Percentiles rank a stretch among this genome's conserved stretches.
phyloP scores from a whole-genome alignment of 2,113 vertebrate species.

The Pitta sordida region DNA sequence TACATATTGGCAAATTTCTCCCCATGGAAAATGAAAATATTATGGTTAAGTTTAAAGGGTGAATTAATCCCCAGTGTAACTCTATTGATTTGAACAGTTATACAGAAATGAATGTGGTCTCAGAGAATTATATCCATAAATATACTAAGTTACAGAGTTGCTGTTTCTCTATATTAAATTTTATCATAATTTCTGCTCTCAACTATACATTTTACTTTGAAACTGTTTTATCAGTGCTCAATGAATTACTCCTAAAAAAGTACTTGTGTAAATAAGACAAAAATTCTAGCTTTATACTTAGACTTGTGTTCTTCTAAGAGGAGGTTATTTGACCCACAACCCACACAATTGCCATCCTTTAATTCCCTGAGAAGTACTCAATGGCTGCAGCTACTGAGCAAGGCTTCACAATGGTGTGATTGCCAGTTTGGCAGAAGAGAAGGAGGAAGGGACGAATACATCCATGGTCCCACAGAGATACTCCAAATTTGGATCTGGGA shows the following conservation, averaged over 20 bases:
- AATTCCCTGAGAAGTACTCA: not conserved
- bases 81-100: slow-evolving; percentile 1
- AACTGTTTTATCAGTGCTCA: not conserved
- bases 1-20: slow-evolving; percentile 60
- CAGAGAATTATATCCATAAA: slow-evolving; percentile 7
- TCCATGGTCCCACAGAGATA: not conserved
- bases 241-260: not conserved
- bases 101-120: not conserved
- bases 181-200: not conserved
- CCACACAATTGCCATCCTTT: not conserved
- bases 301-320: not conserved
- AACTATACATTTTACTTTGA: not conserved
- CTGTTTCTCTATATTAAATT: slow-evolving; percentile 31
- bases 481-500: not conserved
- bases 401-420: not conserved
- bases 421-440: not conserved
- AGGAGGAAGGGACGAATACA: not conserved
- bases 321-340: not conserved
- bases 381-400: fast-evolving
- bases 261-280: not conserved
- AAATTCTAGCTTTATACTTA: not conserved
- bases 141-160: slow-evolving; percentile 26
- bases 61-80: slow-evolving; percentile 46
- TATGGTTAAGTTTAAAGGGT: slow-evolving; percentile 58
- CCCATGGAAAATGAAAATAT: slow-evolving; percentile 66